Evolutionary conservation across 1,140 invertebrate genomes (phyloP).

Genomic region (Riptortus pedestris): DNA sequence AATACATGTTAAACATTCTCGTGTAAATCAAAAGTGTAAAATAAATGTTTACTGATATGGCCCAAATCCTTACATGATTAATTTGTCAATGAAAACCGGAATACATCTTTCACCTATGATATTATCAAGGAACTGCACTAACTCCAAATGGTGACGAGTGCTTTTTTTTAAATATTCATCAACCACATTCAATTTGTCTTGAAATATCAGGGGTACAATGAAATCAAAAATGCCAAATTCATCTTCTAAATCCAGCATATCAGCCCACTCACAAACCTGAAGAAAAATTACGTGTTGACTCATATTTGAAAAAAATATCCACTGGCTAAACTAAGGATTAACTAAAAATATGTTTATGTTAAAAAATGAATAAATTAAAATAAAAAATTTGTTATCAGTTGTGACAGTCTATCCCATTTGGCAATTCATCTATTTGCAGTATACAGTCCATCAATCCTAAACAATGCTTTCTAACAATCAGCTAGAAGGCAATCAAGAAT

Average conservation of each 20-base stretch:
- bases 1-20: no score
- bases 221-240: conserved; percentile 53
- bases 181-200: conserved; percentile 55
- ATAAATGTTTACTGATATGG: neutral
- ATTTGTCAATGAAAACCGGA: conserved; percentile 1
- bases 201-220: conserved; percentile 57
- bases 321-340: neutral
- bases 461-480: conserved; percentile 2
- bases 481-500: no score
- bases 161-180: conserved; percentile 53
- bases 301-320: neutral
- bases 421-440: neutral
- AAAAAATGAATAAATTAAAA: neutral
- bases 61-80: conserved; percentile 8
- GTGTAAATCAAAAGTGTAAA: no score
- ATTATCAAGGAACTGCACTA: conserved; percentile 52
- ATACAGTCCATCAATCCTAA: conserved; percentile 3
- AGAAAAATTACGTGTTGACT: neutral
- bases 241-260: conserved; percentile 49
- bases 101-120: conserved; percentile 32
- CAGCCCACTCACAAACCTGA: conserved; percentile 52
- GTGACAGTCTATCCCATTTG: neutral
- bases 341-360: neutral
- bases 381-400: neutral
- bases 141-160: conserved; percentile 44